A percentile compares a stretch with the other conserved stretches of the same genome.
Evolutionary conservation across 2,797 vertebrate genomes (phyloP).

Genomic region (Picus viridis): DNA sequence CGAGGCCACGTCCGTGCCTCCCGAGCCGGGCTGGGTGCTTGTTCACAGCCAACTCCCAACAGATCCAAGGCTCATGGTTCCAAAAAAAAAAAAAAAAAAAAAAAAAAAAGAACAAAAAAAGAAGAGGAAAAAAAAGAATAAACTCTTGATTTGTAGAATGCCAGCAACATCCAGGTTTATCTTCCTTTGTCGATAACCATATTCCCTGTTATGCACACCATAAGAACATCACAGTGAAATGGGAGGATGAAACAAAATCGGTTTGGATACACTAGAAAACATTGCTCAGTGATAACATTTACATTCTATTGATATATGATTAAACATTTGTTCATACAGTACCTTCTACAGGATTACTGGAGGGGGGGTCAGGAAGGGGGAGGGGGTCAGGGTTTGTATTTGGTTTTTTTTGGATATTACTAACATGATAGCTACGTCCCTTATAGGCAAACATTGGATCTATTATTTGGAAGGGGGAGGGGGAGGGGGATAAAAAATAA

Average conservation of each 20-base stretch:
- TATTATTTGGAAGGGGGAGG: slow-evolving; percentile 80
- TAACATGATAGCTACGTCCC: slow-evolving; percentile 89
- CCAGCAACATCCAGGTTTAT: slow-evolving; percentile 89
- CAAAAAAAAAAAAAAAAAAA: slow-evolving; percentile 6
- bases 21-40: slow-evolving; percentile 37
- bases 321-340: slow-evolving; percentile 85
- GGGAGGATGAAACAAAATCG: slow-evolving; percentile 78
- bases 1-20: slow-evolving; percentile 57
- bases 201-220: slow-evolving; percentile 88
- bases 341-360: slow-evolving; percentile 84
- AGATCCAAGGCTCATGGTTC: slow-evolving; percentile 51
- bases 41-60: slow-evolving; percentile 42
- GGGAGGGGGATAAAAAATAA: slow-evolving; percentile 73
- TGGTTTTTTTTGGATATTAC: slow-evolving; percentile 78
- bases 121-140: slow-evolving; percentile 45
- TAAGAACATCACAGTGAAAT: slow-evolving; percentile 87
- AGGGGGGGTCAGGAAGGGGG: slow-evolving; percentile 45
- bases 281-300: slow-evolving; percentile 78
- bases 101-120: neutral
- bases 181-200: slow-evolving; percentile 82
- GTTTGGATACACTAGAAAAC: slow-evolving; percentile 79
- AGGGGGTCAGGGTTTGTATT: slow-evolving; percentile 64
- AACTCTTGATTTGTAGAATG: slow-evolving; percentile 52
- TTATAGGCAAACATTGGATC: slow-evolving; percentile 88
- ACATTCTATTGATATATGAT: slow-evolving; percentile 85